Percentiles rank a stretch among this genome's conserved stretches.
Conservation (phyloP, 1,140 invertebrate species). For the Aphis craccivora region DNA sequence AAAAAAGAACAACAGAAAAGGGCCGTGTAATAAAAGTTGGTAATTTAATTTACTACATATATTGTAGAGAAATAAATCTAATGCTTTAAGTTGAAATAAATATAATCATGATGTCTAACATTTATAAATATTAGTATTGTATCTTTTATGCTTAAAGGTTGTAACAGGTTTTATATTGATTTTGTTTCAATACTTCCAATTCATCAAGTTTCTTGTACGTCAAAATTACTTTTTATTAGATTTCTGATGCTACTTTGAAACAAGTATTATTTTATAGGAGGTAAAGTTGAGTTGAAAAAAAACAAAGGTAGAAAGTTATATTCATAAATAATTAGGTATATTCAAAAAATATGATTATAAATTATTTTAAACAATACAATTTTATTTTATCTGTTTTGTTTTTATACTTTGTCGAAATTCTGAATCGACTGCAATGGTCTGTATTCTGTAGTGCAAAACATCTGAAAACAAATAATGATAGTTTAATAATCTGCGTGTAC, state of each 20-base stretch:
- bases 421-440: neutral
- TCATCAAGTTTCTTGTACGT: neutral
- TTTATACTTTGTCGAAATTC: neutral
- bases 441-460: neutral
- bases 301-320: neutral
- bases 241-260: neutral
- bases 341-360: neutral
- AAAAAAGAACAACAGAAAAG: neutral
- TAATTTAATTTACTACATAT: neutral
- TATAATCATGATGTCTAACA: neutral
- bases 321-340: neutral
- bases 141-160: neutral
- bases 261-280: neutral
- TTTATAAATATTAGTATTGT: neutral
- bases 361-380: neutral
- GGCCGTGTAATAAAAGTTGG: neutral
- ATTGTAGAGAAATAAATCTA: neutral
- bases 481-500: neutral
- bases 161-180: neutral
- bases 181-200: neutral
- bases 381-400: neutral
- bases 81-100: neutral
- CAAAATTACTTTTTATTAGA: neutral
- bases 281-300: neutral
- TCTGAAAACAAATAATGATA: constrained; percentile 11